phyloP scores from a whole-genome alignment of 2,888 invertebrate genomes.

The Ischnura elegans region DNA sequence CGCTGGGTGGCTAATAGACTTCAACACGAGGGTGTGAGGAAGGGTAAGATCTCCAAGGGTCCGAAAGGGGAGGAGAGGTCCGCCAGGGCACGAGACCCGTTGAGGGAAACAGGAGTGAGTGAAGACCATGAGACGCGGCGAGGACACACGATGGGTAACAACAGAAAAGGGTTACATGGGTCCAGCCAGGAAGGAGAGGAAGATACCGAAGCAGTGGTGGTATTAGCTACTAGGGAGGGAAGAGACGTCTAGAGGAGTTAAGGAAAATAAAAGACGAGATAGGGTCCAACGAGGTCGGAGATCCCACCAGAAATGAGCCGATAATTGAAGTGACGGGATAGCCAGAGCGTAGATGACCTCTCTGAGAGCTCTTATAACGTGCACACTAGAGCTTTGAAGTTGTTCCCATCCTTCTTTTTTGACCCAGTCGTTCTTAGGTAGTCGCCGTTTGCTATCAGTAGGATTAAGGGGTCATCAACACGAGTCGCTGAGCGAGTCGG shows the following conservation, averaged over 20 bases:
- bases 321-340: neutral
- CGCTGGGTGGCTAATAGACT: constrained; percentile 37
- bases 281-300: too few species aligned
- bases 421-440: neutral
- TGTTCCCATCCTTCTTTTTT: too few species aligned
- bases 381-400: neutral
- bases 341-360: neutral
- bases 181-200: too few species aligned
- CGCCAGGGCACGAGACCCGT: neutral
- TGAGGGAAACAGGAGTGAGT: neutral
- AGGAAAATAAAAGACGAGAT: neutral
- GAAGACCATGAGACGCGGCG: neutral
- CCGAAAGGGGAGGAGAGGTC: too few species aligned
- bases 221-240: neutral
- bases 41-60: neutral
- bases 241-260: too few species aligned
- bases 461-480: neutral
- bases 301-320: neutral
- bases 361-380: neutral
- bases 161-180: neutral
- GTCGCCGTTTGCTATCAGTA: neutral
- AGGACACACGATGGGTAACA: neutral
- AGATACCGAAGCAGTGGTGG: neutral
- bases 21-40: neutral
- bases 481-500: neutral